Evolutionary conservation across 2,888 invertebrate species (phyloP), one percentile per base, ranked within the genome.

Genomic region (Lagria hirta): DNA sequence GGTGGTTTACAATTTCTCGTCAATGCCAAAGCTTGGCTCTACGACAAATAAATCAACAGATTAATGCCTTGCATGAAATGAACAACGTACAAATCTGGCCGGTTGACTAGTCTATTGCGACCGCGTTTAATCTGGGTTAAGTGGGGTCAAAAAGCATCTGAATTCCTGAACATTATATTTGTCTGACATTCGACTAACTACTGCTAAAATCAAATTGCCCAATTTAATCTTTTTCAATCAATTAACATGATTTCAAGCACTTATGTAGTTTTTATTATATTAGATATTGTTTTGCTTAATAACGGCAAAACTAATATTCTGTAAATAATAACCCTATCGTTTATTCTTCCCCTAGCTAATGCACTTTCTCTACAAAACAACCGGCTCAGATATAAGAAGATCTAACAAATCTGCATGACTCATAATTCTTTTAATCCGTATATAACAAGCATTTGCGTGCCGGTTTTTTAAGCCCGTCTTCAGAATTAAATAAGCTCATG

Each of bases 111-210:
- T 55, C 58, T 59, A 64, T 62, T 62, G 57, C 55, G 60, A 64
- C 57, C 75, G 70, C 73, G 71, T 75, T 78, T 81, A 81, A 81
- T 81, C 81, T 81, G 78, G 81, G 81, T 82, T 81, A 82, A 82
- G 80, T 77, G 81, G 79, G 81, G 81, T 82, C 81, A 81, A 82
- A 80, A 79, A 79, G 77, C 80, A 77, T 77, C 78, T 79, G 79
- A 80, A 80, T 81, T 80, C 80, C 80, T 78, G 76, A 77, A 77
- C 75, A 77, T 60, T 48, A 55, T 55, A 50, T 54, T 55, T 55
- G 55, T 55, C 51, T 54, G 54, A 51, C 55, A 47, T 54, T 46
- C 43, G 51, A 47, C 44, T 49, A 49, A 34, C 47, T 46, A 44
- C 49, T 44, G 47, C 47, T 44, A 38, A 38, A 41, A 24, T 37